Conservation (phyloP, 2,113 vertebrate genomes). For the Clarias batrachus region DNA sequence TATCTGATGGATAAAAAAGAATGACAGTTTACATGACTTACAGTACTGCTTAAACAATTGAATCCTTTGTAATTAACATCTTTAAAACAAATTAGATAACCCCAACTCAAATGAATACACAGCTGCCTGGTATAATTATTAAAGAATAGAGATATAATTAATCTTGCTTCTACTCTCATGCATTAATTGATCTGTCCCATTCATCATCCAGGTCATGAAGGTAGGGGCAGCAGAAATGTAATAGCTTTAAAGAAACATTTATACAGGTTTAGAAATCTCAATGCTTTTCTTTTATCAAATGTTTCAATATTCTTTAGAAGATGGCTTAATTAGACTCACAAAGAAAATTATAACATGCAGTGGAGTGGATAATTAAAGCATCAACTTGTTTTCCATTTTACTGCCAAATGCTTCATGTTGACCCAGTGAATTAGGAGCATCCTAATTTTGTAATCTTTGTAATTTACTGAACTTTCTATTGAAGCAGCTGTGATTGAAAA, state of each 20-base stretch:
- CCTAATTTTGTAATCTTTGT: slow-evolving; percentile 3
- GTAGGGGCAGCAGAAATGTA: slow-evolving; percentile 10
- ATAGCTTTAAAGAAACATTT: slow-evolving; percentile 19
- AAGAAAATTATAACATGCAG: slow-evolving; percentile 24
- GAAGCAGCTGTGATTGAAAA: background rate
- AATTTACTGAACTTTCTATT: background rate
- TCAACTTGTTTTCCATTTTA: slow-evolving; percentile 22
- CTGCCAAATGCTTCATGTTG: slow-evolving; percentile 16
- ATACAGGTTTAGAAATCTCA: slow-evolving; percentile 2
- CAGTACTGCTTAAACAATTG: slow-evolving; percentile 40
- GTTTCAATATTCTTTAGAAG: background rate
- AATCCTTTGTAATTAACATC: slow-evolving; percentile 56
- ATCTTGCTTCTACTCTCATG: slow-evolving; percentile 45
- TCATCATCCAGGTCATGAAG: slow-evolving; percentile 29
- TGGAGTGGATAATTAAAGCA: slow-evolving; percentile 25
- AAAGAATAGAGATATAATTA: slow-evolving; percentile 63
- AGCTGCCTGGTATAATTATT: slow-evolving; percentile 64
- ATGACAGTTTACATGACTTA: background rate
- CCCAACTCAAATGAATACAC: slow-evolving; percentile 61
- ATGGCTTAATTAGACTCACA: slow-evolving; percentile 8
- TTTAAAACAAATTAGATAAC: slow-evolving; percentile 47
- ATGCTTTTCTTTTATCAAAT: slow-evolving; percentile 10
- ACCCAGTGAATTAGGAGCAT: slow-evolving; percentile 1
- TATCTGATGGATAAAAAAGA: background rate
- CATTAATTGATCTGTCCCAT: slow-evolving; percentile 44